A percentile compares a stretch with the other conserved stretches of the same genome.
phyloP scores from a whole-genome alignment of 23 tunicate species.

The Styela clava region DNA sequence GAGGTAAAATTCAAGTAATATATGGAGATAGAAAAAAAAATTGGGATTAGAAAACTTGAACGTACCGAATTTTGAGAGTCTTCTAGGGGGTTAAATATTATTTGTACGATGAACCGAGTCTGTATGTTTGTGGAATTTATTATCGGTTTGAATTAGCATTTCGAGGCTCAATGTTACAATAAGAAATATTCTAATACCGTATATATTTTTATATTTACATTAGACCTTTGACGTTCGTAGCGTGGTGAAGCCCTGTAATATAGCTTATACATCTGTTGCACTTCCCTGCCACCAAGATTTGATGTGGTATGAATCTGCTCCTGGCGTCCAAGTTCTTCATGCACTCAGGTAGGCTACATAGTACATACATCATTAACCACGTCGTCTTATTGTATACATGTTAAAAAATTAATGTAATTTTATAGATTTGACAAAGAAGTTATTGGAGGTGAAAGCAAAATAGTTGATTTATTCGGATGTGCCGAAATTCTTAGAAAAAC shows the following conservation, averaged over 20 bases:
- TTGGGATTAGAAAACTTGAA: too few species aligned
- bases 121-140: too few species aligned
- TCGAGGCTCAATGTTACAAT: too few species aligned
- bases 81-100: too few species aligned
- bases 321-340: constrained; percentile 33
- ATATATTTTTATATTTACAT: neutral
- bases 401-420: neutral
- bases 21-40: too few species aligned
- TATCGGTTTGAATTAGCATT: too few species aligned
- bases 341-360: constrained; percentile 17
- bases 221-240: too few species aligned
- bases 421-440: constrained; percentile 44
- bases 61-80: too few species aligned
- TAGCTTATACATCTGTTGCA: constrained; percentile 17
- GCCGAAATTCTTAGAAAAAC: constrained; percentile 28
- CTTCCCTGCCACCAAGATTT: constrained; percentile 49
- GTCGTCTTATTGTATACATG: too few species aligned
- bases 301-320: constrained; percentile 20
- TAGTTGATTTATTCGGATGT: constrained; percentile 36
- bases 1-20: too few species aligned
- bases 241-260: constrained; percentile 3
- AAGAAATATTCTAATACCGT: too few species aligned
- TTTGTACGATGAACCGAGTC: too few species aligned
- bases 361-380: neutral
- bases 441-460: constrained; percentile 29